phyloP scores from a whole-genome alignment of 2,888 invertebrate species.

The Cantharis rufa region DNA sequence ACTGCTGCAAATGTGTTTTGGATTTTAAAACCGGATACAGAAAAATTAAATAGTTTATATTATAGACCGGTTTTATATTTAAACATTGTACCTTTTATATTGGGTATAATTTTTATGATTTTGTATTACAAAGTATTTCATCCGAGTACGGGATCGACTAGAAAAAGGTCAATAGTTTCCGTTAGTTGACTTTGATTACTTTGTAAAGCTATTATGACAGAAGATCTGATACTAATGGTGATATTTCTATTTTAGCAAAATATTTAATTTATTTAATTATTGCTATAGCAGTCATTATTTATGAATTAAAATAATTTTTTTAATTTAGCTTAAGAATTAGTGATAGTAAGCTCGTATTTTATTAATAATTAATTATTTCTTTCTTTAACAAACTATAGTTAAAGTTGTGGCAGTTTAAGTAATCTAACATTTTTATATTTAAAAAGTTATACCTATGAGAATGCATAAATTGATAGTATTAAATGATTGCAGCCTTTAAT shows the following conservation, averaged over 20 bases:
- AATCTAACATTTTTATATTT: not conserved
- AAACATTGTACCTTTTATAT: constrained; percentile 67
- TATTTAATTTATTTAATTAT: constrained; percentile 6
- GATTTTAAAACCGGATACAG: constrained; percentile 60
- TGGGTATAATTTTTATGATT: constrained; percentile 72
- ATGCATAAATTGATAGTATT: not conserved
- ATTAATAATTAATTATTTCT: not conserved
- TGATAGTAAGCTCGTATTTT: not conserved
- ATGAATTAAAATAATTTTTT: constrained; percentile 1
- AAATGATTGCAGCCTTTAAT: not conserved
- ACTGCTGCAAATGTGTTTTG: constrained; percentile 65
- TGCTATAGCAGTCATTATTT: not conserved
- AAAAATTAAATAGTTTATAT: constrained; percentile 58
- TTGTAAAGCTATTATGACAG: not conserved
- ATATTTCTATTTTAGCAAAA: constrained; percentile 16
- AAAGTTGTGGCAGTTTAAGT: not conserved
- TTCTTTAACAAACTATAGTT: not conserved
- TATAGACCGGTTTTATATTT: constrained; percentile 66
- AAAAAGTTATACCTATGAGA: not conserved
- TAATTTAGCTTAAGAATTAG: not conserved
- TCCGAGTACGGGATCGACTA: constrained; percentile 59
- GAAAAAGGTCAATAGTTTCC: constrained; percentile 18
- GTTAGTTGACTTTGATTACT: constrained; percentile 12
- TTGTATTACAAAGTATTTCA: constrained; percentile 75
- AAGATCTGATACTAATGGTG: constrained; percentile 26